A percentile compares a stretch with the other conserved stretches of the same genome.
Evolutionary conservation across 2,797 vertebrate genomes (phyloP).

Genomic region (Scomberomorus guttatus): DNA sequence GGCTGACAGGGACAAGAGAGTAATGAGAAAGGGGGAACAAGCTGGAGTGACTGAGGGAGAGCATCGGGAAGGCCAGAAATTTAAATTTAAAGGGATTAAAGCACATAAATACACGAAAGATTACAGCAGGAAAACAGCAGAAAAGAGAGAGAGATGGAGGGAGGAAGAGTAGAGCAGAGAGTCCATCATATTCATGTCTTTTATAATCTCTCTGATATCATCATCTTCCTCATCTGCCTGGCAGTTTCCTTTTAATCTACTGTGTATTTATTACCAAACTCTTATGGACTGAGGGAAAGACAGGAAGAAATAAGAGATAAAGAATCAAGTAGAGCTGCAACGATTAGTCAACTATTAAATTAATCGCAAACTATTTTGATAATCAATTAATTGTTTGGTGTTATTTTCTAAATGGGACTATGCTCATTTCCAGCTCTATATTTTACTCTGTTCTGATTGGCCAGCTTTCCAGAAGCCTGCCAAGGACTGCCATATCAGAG

Average conservation of each 20-base stretch:
- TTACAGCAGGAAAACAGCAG: conserved; percentile 47
- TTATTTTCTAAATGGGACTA: no score
- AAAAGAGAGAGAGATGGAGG: conserved; percentile 2
- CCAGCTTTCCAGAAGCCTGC: no score
- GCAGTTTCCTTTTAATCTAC: neutral
- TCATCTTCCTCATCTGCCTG: conserved; percentile 21
- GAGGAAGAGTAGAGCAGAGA: conserved; percentile 3
- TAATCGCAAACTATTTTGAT: no score
- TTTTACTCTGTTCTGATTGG: no score
- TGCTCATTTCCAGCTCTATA: no score
- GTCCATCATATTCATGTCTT: neutral
- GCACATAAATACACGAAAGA: conserved; percentile 43
- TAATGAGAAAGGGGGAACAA: conserved; percentile 1
- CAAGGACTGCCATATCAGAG: no score
- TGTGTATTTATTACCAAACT: neutral
- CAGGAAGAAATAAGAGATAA: no score
- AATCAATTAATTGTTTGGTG: no score
- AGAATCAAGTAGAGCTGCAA: no score
- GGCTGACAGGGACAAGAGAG: neutral
- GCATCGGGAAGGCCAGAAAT: conserved; percentile 28
- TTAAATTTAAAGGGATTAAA: conserved; percentile 54
- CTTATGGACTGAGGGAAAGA: neutral
- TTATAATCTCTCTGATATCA: conserved; percentile 29
- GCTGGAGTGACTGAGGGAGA: conserved; percentile 2
- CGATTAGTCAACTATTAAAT: no score